Evolutionary conservation across 2,797 vertebrate genomes (phyloP), one percentile per base, ranked within the genome.

Genomic region (Borostomias antarcticus): DNA sequence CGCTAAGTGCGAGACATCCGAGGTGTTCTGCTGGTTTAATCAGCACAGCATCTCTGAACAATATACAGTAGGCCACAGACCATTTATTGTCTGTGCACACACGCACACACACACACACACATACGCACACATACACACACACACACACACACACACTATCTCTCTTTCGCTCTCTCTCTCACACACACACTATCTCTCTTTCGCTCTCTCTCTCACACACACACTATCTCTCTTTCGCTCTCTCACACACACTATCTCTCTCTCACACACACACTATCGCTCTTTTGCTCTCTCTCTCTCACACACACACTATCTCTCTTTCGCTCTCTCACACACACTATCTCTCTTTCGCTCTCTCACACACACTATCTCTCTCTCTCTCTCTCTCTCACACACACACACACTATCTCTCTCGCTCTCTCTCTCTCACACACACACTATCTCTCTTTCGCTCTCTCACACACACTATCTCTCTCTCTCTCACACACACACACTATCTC

Each of bases 1-100:
- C 43, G 48, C 59, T 76, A 58, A 77, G 76, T 66, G 64, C 69
- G 11, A 0, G 76, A 66, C 62, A 53, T 64, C 82, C 77, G 82
- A 77, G 85, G 73, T 64, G 68, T 69, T 19, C 26, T 62, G 48
- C 33, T 60, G 80, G 76, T 74, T 68, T 30, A 52, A 5, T n/a
- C 32, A 1, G 17, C 28, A 21, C 26, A 67, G 56, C 52, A 40
- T 72, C 78, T 82, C 73, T 75, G 72, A 62, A 71, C 50, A 52
- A 75, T 13, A 66, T 63, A 81, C 61, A 58, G 57, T 64, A 47
- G n/a, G n/a, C n/a, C n/a, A n/a, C n/a, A 17, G 13, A 62, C 43
- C 9, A 4, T 17, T 13, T 26, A 15, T 4, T 21, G 11, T 17
- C 28, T 40, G 45, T 26, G 19, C 45, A 48, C 43, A 32, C 17